Base-by-base conservation (phyloP, 2,888 invertebrate species). In the Trissolcus japonicus region DNA sequence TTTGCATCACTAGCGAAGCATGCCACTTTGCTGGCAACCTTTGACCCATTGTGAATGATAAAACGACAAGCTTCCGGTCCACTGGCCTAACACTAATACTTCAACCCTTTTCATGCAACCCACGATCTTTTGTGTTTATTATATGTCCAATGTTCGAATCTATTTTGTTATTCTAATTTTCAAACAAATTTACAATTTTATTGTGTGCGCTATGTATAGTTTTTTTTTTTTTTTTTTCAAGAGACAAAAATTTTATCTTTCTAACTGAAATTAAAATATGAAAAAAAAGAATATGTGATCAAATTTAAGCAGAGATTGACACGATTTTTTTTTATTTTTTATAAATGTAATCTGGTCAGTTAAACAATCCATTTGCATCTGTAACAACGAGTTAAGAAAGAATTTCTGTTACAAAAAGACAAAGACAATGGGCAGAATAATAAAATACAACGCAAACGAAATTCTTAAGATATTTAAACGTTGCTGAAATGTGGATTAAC, bases 41-140 rank as follows among this genome's bases (percentile, higher is more conserved):
- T 80, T 80, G 83, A 83, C 80, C 81, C 81, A 80, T 69, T 80
- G 76, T 79, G 67, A 71, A 77, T 80, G 82, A 84, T 83, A 81
- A 83, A 83, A 82, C 83, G 80, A 80, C 80, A 51, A 79, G 79
- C 81, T 84, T 84, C 83, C 84, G 84, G 83, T 81, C 81, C 78
- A 74, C 50, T 79, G 73, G 78, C 76, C 81, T 76, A 81, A 79
- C 82, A 81, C 81, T 76, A 78, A 78, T 78, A 54, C 74, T 69
- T 55, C 55, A 74, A 78, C 78, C 74, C 74, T 74, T 78, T 61
- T 35, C 54, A 71, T 46, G 59, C 73, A 53, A 19, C 56, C 65
- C 57, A 63, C 68, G 68, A 63, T 77, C 68, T 76, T 76, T 76
- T 60, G 62, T 67, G 61, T 61, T 60, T 63, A 63, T 68, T 73